Conservation (phyloP, 2,888 invertebrate species). For the Podotricha telesiphe region DNA sequence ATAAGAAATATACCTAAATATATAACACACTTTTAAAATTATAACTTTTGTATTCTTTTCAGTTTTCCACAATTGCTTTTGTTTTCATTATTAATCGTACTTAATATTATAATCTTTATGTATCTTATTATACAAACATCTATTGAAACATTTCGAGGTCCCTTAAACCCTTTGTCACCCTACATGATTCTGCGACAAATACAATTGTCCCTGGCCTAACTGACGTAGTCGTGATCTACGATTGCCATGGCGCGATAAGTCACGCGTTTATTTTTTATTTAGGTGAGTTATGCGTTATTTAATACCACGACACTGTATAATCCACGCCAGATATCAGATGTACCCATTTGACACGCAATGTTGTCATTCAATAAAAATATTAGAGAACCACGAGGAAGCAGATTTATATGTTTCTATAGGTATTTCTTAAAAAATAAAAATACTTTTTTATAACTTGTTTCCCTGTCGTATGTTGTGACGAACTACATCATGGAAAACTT, state of each 20-base stretch:
- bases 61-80: too few species aligned
- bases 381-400: not conserved
- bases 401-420: not conserved
- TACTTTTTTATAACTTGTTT: too few species aligned
- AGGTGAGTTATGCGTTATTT: conserved; percentile 75
- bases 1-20: too few species aligned
- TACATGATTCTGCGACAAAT: conserved; percentile 63
- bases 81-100: too few species aligned
- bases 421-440: too few species aligned
- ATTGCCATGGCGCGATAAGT: conserved; percentile 57
- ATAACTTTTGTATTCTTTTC: too few species aligned
- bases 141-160: too few species aligned
- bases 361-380: conserved; percentile 7
- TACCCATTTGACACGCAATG: conserved; percentile 20
- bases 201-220: conserved; percentile 56
- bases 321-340: conserved; percentile 47
- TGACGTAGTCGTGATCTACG: conserved; percentile 66
- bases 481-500: too few species aligned
- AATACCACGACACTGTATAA: conserved; percentile 60
- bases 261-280: conserved; percentile 73
- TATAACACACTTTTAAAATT: too few species aligned
- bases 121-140: not conserved
- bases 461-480: too few species aligned
- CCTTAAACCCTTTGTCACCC: conserved; percentile 46
- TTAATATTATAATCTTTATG: too few species aligned